These are phyloP conservation scores for Leucopsar rothschildi DNA, from an alignment of 2,113 vertebrate genomes.

Conservation along the genomic window DNA sequence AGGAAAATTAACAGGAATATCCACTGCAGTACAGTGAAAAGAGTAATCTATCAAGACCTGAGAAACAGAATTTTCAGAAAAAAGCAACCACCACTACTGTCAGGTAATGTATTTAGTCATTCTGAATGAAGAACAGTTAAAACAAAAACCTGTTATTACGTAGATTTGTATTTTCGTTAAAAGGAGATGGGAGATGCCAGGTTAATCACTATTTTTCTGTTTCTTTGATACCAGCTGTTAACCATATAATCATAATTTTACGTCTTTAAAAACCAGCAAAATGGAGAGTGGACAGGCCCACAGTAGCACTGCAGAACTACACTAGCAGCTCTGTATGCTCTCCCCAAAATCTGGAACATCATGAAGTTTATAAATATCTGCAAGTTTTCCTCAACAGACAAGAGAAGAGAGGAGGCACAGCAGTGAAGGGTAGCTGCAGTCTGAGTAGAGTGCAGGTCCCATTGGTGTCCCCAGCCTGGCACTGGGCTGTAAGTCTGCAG, in stretches of 20 bases:
- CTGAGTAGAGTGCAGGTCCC: not conserved
- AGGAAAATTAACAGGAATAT: constrained; percentile 51
- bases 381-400: not conserved
- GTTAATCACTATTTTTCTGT: not conserved
- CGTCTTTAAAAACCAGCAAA: not conserved
- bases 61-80: constrained; percentile 38
- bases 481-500: not conserved
- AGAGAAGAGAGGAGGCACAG: not conserved
- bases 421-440: not conserved
- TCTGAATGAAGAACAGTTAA: not conserved
- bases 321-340: not conserved
- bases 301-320: not conserved
- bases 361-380: not conserved
- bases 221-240: not conserved
- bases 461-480: not conserved
- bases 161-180: not conserved
- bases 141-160: not conserved
- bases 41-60: constrained; percentile 24
- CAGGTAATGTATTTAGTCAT: not conserved
- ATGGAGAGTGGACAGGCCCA: not conserved
- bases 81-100: not conserved
- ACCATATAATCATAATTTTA: not conserved
- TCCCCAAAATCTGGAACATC: not conserved
- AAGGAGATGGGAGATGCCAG: not conserved
- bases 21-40: constrained; percentile 39